A percentile compares a stretch with the other conserved stretches of the same genome.
Evolutionary conservation across 2,797 vertebrate genomes (phyloP).

Genomic region (Streptopelia turtur): DNA sequence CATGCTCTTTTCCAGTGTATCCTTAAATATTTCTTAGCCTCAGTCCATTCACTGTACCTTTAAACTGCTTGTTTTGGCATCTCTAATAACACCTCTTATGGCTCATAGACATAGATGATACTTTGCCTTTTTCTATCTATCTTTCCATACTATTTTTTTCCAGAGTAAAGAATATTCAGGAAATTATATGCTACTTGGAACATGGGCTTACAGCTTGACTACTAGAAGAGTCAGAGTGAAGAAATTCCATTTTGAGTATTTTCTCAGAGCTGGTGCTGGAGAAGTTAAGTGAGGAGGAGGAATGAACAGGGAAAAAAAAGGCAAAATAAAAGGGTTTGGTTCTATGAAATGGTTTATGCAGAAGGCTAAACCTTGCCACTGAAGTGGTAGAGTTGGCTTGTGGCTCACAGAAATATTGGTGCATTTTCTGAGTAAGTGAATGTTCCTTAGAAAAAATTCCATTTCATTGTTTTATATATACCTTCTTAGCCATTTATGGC

Average conservation of each 20-base stretch:
- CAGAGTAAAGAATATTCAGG: neutral
- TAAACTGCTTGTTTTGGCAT: neutral
- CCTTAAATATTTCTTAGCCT: neutral
- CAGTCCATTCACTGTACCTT: neutral
- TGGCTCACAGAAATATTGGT: neutral
- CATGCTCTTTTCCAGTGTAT: neutral
- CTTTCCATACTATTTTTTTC: neutral
- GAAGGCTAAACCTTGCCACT: neutral
- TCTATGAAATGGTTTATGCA: neutral
- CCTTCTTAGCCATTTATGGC: neutral
- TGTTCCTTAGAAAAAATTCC: neutral
- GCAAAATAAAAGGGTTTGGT: neutral
- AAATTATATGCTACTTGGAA: neutral
- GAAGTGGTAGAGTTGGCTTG: neutral
- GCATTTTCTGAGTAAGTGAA: neutral
- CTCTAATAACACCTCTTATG: neutral
- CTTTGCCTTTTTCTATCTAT: neutral
- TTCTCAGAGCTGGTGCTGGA: neutral
- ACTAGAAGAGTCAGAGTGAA: neutral
- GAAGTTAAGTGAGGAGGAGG: neutral
- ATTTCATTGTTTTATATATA: neutral
- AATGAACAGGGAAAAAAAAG: neutral
- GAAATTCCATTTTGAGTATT: neutral
- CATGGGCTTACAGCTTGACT: neutral
- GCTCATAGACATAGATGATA: neutral